Evolutionary conservation across 2,888 invertebrate genomes (phyloP).

Genomic region (Ormia ochracea): DNA sequence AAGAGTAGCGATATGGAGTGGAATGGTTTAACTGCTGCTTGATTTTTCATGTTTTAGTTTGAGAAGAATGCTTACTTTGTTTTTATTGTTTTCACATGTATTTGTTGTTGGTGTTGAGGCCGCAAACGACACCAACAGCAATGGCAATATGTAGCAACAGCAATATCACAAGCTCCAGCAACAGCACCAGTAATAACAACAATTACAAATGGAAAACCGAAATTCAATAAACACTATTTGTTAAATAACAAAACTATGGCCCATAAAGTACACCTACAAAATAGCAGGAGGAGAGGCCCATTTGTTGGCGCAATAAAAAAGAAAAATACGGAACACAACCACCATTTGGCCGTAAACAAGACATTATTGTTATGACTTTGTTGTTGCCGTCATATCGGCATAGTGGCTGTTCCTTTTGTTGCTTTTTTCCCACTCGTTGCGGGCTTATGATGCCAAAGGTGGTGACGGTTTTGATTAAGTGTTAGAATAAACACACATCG

Average conservation of each 20-base stretch:
- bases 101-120: background rate
- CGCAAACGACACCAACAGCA: background rate
- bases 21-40: slow-evolving; percentile 42
- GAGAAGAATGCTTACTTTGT: background rate
- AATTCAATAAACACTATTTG: slow-evolving; percentile 36
- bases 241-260: background rate
- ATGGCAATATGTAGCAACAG: no score
- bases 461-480: slow-evolving; percentile 61
- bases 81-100: background rate
- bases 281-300: background rate
- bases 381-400: slow-evolving; percentile 12
- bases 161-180: background rate
- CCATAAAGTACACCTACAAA: slow-evolving; percentile 21
- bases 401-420: background rate
- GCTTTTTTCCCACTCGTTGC: background rate
- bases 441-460: slow-evolving; percentile 56
- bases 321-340: background rate
- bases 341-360: slow-evolving; percentile 43
- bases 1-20: slow-evolving; percentile 34
- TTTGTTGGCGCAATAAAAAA: slow-evolving; percentile 4
- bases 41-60: slow-evolving; percentile 23
- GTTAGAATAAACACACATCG: slow-evolving; percentile 53
- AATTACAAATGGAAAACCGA: background rate
- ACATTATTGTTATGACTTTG: slow-evolving; percentile 39
- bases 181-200: no score